Evolutionary conservation across 1,140 invertebrate genomes (phyloP), one percentile per base, ranked within the genome.

Genomic region (Drosophila persimilis): DNA sequence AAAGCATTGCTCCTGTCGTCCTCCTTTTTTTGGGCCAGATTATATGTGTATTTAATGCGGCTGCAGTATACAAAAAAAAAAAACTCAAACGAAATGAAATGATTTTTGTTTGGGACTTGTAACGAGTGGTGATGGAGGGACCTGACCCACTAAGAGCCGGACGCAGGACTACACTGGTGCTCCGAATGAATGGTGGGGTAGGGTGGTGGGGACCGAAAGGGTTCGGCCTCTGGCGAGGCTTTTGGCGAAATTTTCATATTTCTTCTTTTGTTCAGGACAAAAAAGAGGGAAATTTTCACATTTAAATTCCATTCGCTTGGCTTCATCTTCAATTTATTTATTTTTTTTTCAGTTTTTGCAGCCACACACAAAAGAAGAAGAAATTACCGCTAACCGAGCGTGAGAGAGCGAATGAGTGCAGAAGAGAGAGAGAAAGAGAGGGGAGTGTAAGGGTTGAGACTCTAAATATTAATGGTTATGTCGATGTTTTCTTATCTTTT

Each of bases 21-120:
- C 45, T 22, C 41, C 13, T 43, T 67, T 52, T 44, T 60, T 61
- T 47, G 11, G 43, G 47, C 50, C 51, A 84, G 75, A 84, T 74
- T 81, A 80, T 73, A 65, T 71, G 55, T 84, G 58, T 80, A 77
- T 71, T 77, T 85, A 73, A 77, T 73, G 73, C 71, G 64, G 50
- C 54, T 71, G 69, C 60, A 63, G 43, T 45, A 74, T 13, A 43
- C 63, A 73, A 44, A 45, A 44, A 35, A 46, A 3, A 20, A 24
- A 45, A 52, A 20, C 11, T 66, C 35, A 55, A 56, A 47, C 24
- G 43, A 48, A 24, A 35, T 15, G 22, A 56, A 69, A 69, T 69
- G 45, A 69, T 51, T 67, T 69, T 57, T 59, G 64, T 52, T 61
- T 39, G 35, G 17, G 29, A 54, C 72, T 66, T 56, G 76, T 75